phyloP scores from a whole-genome alignment of 1,140 invertebrate genomes.

The Wiebesia pumilae region DNA sequence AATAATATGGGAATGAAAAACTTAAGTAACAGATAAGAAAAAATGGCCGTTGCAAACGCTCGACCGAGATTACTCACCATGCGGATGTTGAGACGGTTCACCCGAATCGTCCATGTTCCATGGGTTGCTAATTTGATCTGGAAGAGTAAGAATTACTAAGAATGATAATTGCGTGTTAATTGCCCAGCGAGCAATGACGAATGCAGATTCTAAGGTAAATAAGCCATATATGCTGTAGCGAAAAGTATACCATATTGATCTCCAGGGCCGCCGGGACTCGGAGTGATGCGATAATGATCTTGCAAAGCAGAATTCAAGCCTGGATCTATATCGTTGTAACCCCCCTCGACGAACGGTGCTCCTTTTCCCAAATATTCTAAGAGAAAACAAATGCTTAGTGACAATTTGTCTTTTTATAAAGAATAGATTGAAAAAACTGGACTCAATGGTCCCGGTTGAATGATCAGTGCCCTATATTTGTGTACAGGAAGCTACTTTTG shows the following conservation, averaged over 20 bases:
- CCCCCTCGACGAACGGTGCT: conserved; percentile 76
- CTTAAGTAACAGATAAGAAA: no score
- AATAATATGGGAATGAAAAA: no score
- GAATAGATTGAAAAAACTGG: neutral
- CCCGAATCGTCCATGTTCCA: conserved; percentile 73
- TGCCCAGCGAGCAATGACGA: conserved; percentile 12
- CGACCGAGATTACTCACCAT: conserved; percentile 59
- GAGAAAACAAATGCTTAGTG: conserved; percentile 56
- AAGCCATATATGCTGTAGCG: conserved; percentile 12
- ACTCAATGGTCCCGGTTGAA: conserved; percentile 25
- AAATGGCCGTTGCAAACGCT: no score
- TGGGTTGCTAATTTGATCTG: conserved; percentile 72
- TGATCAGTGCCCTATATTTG: neutral
- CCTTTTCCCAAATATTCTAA: conserved; percentile 78
- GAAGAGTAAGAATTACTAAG: conserved; percentile 43
- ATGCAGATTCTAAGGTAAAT: neutral
- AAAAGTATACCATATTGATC: conserved; percentile 78
- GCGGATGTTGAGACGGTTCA: conserved; percentile 69
- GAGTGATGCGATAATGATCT: conserved; percentile 83
- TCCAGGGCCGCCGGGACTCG: conserved; percentile 80
- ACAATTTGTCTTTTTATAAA: conserved; percentile 11
- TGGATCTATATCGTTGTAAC: conserved; percentile 81
- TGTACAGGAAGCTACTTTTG: neutral
- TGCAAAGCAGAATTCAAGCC: conserved; percentile 78
- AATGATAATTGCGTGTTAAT: conserved; percentile 28